Evolutionary conservation across 1,140 invertebrate species (phyloP), one percentile per base, ranked within the genome.

Genomic region (Zaprionus kolodkinae): DNA sequence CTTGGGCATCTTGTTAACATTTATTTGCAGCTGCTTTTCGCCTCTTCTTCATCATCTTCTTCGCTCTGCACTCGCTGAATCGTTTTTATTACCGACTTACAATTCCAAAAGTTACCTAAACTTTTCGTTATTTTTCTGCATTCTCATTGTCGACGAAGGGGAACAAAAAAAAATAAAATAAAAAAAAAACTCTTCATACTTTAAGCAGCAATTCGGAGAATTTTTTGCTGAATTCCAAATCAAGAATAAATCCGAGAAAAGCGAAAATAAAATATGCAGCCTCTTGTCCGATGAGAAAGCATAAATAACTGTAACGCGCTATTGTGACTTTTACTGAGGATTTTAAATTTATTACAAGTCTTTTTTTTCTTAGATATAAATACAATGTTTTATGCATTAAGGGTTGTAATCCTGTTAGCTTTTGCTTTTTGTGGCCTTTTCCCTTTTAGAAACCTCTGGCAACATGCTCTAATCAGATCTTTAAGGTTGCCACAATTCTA

Each of bases 1-100:
- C 62, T 17, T 33, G 59, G 76, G 82, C 78, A 76, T 69, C 81
- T 89, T 88, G 81, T 88, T 89, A 89, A 89, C 85, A 89, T 85
- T 89, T 89, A 81, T 79, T 88, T 79, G 75, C 79, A 57, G 43
- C 7, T 33, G 54, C 45, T 55, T 43, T 68, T 75, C 13, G 27
- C 27, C 4, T 30, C 27, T 30, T 30, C 33, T 9, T 35, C 6
- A 7, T 15, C n/a, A 15, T 15, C 10, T 50, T 3, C 10, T 50
- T 50, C 45, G 10, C 45, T 12, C 45, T 25, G 17, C 17, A 50
- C 45, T 50, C n/a, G 40, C 7, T 50, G 10, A 50, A 50, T 50
- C 17, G 17, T 12, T 50, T 25, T 21, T 50, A 50, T 11, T 25
- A 50, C 17, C 6, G 45, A 15, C 40, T 45, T 45, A 15, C 40